Base-by-base conservation (phyloP, 2,888 invertebrate genomes). In the Pristionchus maxplancki region DNA sequence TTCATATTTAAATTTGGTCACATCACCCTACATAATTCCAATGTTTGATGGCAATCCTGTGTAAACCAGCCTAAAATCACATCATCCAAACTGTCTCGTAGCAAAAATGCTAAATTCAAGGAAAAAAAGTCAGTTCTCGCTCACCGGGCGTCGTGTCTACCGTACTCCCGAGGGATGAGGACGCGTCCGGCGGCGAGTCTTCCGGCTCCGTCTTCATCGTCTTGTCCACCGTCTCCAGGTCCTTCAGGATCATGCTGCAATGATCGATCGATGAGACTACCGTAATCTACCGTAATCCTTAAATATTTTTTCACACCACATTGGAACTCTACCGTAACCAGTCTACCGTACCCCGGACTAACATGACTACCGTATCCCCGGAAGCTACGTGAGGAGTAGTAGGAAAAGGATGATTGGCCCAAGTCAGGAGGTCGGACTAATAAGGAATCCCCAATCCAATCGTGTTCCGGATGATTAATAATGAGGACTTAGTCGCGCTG, bases 241-340 rank as follows among this genome's bases (percentile, higher is more conserved):
- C 94, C 89, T 94, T 94, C 87, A 94, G 90, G 82, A 94, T 94
- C 94, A 94, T 94, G 78, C 94, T 94, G 91, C 88, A 92, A 90
- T 34, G n/a, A 24, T 53, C 50, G 67, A 87, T 85, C 40, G 58
- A 48, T 85, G 31, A 85, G 15, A n/a, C 37, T 74, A 74, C 74
- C 37, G 40, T 74, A 74, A 24, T 5, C 37, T n/a, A n/a, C n/a
- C 15, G 8, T 34, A 34, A 37, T 3, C 4, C n/a, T n/a, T n/a
- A n/a, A n/a, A n/a, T n/a, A n/a, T n/a, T n/a, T 20, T 28, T 28
- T 28, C 44, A 40, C 74, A 74, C 58, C 58, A 24, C 17, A 24
- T 58, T 24, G 5, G n/a, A 11, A 62, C 4, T 20, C 53, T 58
- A 58, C 53, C 53, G 53, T 58, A 24, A 58, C 53, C 53, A 15